Conservation (phyloP, 2,113 vertebrate species). For the Mionectes macconnelli region DNA sequence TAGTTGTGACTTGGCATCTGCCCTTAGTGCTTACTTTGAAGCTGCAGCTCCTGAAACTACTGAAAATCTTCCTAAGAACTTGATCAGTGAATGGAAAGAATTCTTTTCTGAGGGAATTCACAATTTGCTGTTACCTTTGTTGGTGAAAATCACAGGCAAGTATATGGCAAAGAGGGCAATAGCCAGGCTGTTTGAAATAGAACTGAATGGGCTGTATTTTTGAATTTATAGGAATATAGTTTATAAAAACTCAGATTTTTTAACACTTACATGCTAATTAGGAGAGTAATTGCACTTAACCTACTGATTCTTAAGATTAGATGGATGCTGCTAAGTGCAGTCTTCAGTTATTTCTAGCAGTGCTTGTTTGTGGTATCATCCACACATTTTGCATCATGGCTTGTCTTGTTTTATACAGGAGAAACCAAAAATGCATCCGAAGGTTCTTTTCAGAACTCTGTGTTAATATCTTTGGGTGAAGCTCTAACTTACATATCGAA, state of each 20-base stretch:
- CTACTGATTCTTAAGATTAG: background rate
- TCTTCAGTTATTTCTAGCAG: background rate
- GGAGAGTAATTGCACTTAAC: background rate
- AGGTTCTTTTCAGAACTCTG: constrained; percentile 70
- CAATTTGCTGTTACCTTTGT: constrained; percentile 86
- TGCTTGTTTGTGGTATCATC: background rate
- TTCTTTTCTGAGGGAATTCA: constrained; percentile 93
- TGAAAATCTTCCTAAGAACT: constrained; percentile 81
- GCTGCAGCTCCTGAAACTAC: constrained; percentile 61
- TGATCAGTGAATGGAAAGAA: constrained; percentile 88
- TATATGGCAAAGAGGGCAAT: background rate
- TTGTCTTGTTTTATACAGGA: constrained; percentile 38
- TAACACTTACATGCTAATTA: background rate
- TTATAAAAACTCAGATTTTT: background rate
- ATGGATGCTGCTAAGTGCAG: background rate
- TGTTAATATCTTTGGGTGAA: constrained; percentile 84
- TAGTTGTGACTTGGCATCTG: constrained; percentile 82
- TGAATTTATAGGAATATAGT: background rate
- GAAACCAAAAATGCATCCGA: constrained; percentile 70
- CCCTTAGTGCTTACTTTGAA: constrained; percentile 84
- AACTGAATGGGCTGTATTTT: background rate
- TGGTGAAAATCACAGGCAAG: constrained; percentile 87
- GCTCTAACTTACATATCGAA: constrained; percentile 83
- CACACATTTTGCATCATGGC: background rate
- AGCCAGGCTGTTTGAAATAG: background rate